These are phyloP conservation scores for Aix galericulata DNA, from an alignment of 2,113 vertebrate genomes.

Conservation along the genomic window DNA sequence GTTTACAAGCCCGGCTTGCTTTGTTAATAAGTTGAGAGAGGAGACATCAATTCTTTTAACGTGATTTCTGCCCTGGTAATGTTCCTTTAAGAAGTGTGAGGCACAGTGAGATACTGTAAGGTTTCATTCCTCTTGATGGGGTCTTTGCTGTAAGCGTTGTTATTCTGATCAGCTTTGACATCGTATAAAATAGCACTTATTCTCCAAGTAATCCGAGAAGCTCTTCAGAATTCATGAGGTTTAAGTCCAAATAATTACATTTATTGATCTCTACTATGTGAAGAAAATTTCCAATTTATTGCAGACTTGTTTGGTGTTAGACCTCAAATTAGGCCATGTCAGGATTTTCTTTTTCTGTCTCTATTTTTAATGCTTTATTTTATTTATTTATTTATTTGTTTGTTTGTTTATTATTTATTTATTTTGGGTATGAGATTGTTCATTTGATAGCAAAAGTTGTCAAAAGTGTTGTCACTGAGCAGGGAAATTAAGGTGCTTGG, in stretches of 20 bases:
- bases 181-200: conserved; percentile 52
- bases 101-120: not conserved
- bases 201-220: conserved; percentile 45
- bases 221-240: conserved; percentile 72
- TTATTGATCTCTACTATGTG: conserved; percentile 67
- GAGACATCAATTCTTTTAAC: not conserved
- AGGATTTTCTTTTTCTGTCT: not conserved
- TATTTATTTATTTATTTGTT: too few relatives aligned
- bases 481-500: not conserved
- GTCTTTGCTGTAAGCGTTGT: conserved; percentile 30
- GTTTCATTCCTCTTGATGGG: not conserved
- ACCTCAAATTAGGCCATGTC: conserved; percentile 11
- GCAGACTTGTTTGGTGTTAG: conserved; percentile 23
- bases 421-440: not conserved
- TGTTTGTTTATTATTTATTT: too few relatives aligned
- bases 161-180: conserved; percentile 69
- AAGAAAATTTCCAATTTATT: conserved; percentile 69
- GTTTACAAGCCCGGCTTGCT: not conserved
- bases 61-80: not conserved
- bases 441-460: not conserved
- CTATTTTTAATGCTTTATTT: not conserved
- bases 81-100: conserved; percentile 23
- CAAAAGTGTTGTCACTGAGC: not conserved
- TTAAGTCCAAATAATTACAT: conserved; percentile 74
- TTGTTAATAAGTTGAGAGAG: conserved; percentile 23